Evolutionary conservation across 2,888 invertebrate species (phyloP).

Genomic region (Scaptomyza tumidula): DNA sequence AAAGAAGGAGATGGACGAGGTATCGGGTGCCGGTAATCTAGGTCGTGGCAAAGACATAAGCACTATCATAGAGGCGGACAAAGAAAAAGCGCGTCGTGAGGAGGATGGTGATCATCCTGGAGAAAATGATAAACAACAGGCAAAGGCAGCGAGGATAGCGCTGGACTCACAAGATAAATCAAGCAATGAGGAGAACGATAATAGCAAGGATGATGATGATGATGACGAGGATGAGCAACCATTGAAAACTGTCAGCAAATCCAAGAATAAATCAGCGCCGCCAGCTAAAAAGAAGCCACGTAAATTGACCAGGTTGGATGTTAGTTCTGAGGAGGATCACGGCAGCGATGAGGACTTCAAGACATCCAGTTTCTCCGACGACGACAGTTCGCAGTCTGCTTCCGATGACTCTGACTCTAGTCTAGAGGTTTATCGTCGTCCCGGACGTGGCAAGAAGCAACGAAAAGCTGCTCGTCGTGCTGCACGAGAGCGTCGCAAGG

Average conservation of each 20-base stretch:
- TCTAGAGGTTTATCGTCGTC: constrained; percentile 85
- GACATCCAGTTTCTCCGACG: constrained; percentile 87
- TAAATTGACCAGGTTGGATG: constrained; percentile 92
- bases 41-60: constrained; percentile 96
- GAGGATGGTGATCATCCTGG: constrained; percentile 66
- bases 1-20: constrained; percentile 89
- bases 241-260: constrained; percentile 65
- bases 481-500: constrained; percentile 83
- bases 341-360: constrained; percentile 96
- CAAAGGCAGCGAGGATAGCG: constrained; percentile 18
- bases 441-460: constrained; percentile 85
- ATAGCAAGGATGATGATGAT: constrained; percentile 83
- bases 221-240: constrained; percentile 83
- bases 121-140: constrained; percentile 56
- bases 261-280: constrained; percentile 60
- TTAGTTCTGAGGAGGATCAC: constrained; percentile 91
- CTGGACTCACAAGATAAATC: constrained; percentile 22
- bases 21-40: constrained; percentile 91
- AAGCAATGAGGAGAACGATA: constrained; percentile 54
- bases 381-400: constrained; percentile 85
- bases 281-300: constrained; percentile 88
- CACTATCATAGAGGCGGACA: constrained; percentile 93
- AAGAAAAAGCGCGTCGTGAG: constrained; percentile 85
- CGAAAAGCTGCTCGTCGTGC: constrained; percentile 85
- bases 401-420: constrained; percentile 86